Evolutionary conservation across 2,888 invertebrate genomes (phyloP).

Genomic region (Lysandra bellargus): DNA sequence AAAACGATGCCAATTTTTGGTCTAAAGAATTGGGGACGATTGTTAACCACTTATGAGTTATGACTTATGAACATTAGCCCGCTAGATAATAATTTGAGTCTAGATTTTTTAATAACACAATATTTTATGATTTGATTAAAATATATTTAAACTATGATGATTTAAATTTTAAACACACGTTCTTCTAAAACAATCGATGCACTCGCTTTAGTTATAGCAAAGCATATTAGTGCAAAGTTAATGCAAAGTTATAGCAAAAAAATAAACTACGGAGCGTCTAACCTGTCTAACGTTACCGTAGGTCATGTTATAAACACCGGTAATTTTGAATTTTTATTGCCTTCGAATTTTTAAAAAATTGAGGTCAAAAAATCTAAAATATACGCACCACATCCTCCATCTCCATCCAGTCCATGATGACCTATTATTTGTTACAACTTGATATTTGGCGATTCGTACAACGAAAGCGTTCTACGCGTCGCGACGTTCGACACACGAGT

Average conservation of each 20-base stretch:
- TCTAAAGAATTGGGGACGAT: conserved; percentile 41
- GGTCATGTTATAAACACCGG: conserved; percentile 63
- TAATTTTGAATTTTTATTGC: conserved; percentile 28
- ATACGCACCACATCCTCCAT: conserved; percentile 77
- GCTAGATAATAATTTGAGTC: conserved; percentile 2
- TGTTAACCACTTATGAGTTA: conserved; percentile 44
- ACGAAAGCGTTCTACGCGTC: conserved; percentile 73
- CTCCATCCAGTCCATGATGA: conserved; percentile 78
- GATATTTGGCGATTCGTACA: conserved; percentile 59
- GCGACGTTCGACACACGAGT: conserved; percentile 77
- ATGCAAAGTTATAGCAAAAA: neutral
- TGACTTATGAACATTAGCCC: conserved; percentile 41
- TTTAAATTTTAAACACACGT: neutral
- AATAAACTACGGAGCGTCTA: conserved; percentile 3
- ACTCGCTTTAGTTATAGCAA: too few species aligned
- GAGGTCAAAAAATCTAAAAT: conserved; percentile 40
- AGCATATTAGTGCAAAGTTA: too few species aligned
- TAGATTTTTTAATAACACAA: neutral
- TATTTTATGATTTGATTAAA: neutral
- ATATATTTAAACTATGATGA: neutral
- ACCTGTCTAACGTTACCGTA: conserved; percentile 74
- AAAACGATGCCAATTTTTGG: conserved; percentile 43
- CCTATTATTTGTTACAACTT: conserved; percentile 60
- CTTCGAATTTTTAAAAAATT: conserved; percentile 32
- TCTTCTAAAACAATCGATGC: neutral